These are phyloP conservation scores for Hyphantria cunea DNA, from an alignment of 1,140 invertebrate species.

Conservation along the genomic window DNA sequence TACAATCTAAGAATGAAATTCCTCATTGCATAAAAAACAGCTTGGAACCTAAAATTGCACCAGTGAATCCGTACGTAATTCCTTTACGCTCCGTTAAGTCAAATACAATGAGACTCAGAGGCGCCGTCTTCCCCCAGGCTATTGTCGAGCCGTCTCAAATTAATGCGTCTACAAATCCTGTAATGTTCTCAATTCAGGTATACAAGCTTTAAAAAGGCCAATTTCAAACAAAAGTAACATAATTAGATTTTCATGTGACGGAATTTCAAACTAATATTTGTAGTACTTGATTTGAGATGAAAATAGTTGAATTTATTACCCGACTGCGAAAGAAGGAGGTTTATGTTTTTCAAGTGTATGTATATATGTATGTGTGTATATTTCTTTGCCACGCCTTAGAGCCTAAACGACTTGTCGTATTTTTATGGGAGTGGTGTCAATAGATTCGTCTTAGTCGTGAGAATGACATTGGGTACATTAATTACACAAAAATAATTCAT, in stretches of 20 bases:
- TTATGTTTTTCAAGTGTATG: too few relatives aligned
- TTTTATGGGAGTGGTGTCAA: too few relatives aligned
- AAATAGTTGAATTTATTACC: too few relatives aligned
- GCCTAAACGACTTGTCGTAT: too few relatives aligned
- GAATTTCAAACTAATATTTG: too few relatives aligned
- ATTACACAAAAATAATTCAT: neutral
- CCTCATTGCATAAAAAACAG: neutral
- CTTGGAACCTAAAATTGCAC: neutral
- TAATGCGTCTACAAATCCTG: constrained; percentile 19
- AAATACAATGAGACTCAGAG: constrained; percentile 26
- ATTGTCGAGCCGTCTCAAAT: constrained; percentile 13
- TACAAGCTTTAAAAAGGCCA: neutral
- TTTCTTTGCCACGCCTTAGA: too few relatives aligned
- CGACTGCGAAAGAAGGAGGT: too few relatives aligned
- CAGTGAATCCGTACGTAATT: constrained; percentile 11
- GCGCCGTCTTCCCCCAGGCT: constrained; percentile 27
- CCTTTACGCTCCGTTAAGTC: constrained; percentile 17
- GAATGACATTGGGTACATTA: too few relatives aligned
- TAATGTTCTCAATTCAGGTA: constrained; percentile 2
- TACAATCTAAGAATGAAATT: neutral
- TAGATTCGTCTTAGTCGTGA: too few relatives aligned
- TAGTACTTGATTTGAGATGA: neutral
- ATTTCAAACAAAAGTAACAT: neutral
- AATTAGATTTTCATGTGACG: too few relatives aligned
- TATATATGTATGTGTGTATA: too few relatives aligned